Conservation (phyloP, 2,888 invertebrate species). For the Hydriomena furcata region DNA sequence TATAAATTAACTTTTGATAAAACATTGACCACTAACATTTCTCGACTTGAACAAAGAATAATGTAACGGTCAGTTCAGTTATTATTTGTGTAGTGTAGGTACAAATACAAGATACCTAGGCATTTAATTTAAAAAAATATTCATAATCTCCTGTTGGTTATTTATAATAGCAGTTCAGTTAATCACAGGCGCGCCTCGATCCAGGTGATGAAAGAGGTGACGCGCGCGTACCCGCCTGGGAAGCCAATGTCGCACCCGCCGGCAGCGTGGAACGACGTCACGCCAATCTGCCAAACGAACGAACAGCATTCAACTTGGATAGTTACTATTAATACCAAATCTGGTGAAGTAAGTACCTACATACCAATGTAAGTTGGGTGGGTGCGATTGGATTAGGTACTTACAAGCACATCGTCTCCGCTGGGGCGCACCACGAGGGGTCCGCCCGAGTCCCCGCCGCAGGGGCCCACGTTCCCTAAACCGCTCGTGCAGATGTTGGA, state of each 20-base stretch:
- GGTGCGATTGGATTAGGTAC: conserved; percentile 1
- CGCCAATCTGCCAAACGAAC: conserved; percentile 47
- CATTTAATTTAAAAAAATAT: too few relatives aligned
- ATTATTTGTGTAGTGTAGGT: too few relatives aligned
- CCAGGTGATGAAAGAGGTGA: conserved; percentile 43
- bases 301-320: too few relatives aligned
- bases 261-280: conserved; percentile 49
- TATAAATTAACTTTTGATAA: too few relatives aligned
- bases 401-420: conserved; percentile 33
- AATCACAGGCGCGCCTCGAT: conserved; percentile 28
- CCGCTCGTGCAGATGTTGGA: conserved; percentile 50
- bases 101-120: not conserved
- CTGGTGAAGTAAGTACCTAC: not conserved
- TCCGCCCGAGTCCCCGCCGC: conserved; percentile 54
- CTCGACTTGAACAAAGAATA: too few relatives aligned
- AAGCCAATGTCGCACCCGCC: conserved; percentile 43
- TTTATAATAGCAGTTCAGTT: not conserved
- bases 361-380: not conserved
- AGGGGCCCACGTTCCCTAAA: conserved; percentile 45
- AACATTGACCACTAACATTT: too few relatives aligned
- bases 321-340: too few relatives aligned
- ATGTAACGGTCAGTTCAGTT: too few relatives aligned
- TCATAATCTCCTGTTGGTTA: too few relatives aligned
- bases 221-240: conserved; percentile 49
- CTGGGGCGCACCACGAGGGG: conserved; percentile 32